phyloP scores from a whole-genome alignment of 1,140 invertebrate species.

The Elysia chlorotica region DNA sequence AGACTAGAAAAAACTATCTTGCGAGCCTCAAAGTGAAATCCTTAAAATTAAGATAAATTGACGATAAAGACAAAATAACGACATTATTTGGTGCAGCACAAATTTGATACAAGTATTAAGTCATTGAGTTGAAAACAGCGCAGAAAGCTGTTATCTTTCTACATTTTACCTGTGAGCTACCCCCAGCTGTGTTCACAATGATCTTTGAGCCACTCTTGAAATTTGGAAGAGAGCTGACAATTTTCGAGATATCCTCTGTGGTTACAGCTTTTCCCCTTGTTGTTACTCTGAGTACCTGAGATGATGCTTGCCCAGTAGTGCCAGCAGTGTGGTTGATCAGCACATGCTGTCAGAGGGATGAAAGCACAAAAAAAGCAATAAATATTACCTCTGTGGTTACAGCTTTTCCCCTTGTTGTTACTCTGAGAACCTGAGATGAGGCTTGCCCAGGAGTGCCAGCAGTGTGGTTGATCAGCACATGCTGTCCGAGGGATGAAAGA shows the following conservation, averaged over 20 bases:
- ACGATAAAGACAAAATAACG: too few relatives aligned
- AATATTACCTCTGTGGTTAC: too few relatives aligned
- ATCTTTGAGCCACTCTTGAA: conserved; percentile 19
- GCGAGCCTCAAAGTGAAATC: too few relatives aligned
- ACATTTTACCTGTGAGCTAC: background rate
- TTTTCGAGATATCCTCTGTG: conserved; percentile 20
- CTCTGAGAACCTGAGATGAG: background rate
- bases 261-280: conserved; percentile 8
- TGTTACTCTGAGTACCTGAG: conserved; percentile 13
- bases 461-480: background rate
- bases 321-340: background rate
- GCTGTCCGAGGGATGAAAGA: too few relatives aligned
- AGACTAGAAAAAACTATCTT: too few relatives aligned
- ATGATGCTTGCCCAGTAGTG: background rate
- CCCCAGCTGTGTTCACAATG: conserved; percentile 5
- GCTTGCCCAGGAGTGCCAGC: background rate
- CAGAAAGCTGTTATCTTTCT: background rate
- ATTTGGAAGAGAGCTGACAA: conserved; percentile 21
- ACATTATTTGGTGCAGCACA: too few relatives aligned
- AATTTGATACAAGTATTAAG: too few relatives aligned
- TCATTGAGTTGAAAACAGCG: background rate
- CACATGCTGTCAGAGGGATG: too few relatives aligned
- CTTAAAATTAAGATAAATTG: too few relatives aligned
- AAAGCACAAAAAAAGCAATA: too few relatives aligned
- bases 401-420: too few relatives aligned